Evolutionary conservation across 64 coral and sea anemone genomes (phyloP), one percentile per base, ranked within the genome.

Genomic region (Stichodactyla mertensii): DNA sequence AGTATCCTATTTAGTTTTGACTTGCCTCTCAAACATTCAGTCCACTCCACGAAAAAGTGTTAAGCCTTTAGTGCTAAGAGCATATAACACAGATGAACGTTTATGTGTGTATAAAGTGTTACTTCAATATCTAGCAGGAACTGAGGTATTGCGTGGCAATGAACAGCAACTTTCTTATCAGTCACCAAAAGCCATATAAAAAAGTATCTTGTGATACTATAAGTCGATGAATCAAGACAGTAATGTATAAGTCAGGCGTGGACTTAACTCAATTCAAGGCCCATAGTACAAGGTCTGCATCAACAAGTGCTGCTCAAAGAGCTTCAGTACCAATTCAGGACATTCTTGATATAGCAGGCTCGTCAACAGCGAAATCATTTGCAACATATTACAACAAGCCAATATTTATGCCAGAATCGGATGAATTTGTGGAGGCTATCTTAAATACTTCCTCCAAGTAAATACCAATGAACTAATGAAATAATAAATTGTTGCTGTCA

Each of bases 191-290:
- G 60, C 87, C 78, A 62, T 58, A 53, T 66, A 81, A 82, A 82
- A 80, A 60, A 54, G 79, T 89, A 87, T 87, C 86, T 9, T 71
- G 86, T 78, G 86, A 87, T 57, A 78, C 52, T 20, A 87, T 87
- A 54, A 87, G 86, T 58, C 31, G 86, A 51, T 87, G 86, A 71
- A 54, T 87, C 53, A 87, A 77, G 52, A 78, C 67, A 67, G 86
- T 87, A 18, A 87, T 87, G 86, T 26, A 87, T 24, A 61, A 51
- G 4, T 52, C 84, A 52, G 84, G 84, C 4, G 64, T 71, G 61
- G 84, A 86, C 45, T 51, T 86, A 67, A 67, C 6, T 19, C 58
- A 67, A 24, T 86, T 70, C 26, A 86, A 86, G 31, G 66, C 20
- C 10, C 86, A 71, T 5, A 71, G 67, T 27, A 71, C 18, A 71